These are phyloP conservation scores for Peromyscus attwateri DNA, from an alignment of 2,797 vertebrate genomes.

Conservation along the genomic window DNA sequence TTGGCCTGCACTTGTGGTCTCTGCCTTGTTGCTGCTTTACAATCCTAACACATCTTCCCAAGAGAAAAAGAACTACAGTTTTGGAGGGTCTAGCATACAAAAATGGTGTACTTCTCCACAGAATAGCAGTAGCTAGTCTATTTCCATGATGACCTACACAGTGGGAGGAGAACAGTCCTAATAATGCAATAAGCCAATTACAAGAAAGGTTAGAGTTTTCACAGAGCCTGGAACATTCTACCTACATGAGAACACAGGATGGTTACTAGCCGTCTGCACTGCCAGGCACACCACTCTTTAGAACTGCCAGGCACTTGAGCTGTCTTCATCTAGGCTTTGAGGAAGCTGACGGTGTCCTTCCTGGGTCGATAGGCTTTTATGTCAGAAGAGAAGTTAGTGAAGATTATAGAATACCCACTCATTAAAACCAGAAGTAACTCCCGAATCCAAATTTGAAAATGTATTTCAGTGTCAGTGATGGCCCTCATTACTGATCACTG, in stretches of 20 bases:
- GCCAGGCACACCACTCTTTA: slow-evolving; percentile 80
- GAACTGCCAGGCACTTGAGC: slow-evolving; percentile 82
- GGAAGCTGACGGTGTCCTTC: slow-evolving; percentile 70
- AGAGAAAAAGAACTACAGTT: slow-evolving; percentile 81
- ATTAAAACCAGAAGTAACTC: slow-evolving; percentile 74
- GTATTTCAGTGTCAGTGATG: not conserved
- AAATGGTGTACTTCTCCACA: slow-evolving; percentile 70
- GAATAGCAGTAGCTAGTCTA: slow-evolving; percentile 82
- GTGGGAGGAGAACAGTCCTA: slow-evolving; percentile 82
- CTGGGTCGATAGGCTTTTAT: slow-evolving; percentile 69
- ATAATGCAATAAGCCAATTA: slow-evolving; percentile 86
- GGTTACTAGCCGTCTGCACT: slow-evolving; percentile 77
- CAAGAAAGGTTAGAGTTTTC: slow-evolving; percentile 85
- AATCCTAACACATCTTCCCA: slow-evolving; percentile 87
- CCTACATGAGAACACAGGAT: slow-evolving; percentile 85
- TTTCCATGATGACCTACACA: slow-evolving; percentile 86
- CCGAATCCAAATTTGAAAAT: slow-evolving; percentile 60
- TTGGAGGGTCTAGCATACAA: slow-evolving; percentile 78
- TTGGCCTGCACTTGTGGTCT: slow-evolving; percentile 92
- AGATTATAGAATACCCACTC: slow-evolving; percentile 67
- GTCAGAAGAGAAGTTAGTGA: slow-evolving; percentile 74
- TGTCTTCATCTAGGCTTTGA: slow-evolving; percentile 79
- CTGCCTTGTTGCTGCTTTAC: slow-evolving; percentile 89
- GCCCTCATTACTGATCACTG: slow-evolving; percentile 44
- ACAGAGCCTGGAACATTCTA: slow-evolving; percentile 85